Conservation (phyloP, 2,888 invertebrate genomes). For the Lumbricus terrestris region DNA sequence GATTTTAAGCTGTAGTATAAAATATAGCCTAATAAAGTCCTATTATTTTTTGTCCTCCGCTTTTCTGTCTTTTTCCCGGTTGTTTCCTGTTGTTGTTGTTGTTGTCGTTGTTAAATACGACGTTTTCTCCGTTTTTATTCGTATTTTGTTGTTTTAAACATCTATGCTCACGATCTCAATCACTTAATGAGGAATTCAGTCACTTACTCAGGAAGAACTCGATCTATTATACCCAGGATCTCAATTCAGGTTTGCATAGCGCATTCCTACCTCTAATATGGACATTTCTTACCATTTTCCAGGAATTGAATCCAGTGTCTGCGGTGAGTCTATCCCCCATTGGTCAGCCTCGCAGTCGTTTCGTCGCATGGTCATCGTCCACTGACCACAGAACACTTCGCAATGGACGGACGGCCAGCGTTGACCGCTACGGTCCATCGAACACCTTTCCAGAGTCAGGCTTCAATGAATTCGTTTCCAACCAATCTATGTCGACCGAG, state of each 20-base stretch:
- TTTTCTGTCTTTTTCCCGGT: no score
- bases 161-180: no score
- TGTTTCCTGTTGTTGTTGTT: no score
- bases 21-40: no score
- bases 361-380: not conserved
- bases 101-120: no score
- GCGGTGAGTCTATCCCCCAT: not conserved
- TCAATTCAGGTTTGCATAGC: not conserved
- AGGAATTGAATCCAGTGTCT: not conserved
- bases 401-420: not conserved
- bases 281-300: not conserved
- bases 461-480: not conserved
- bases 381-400: not conserved
- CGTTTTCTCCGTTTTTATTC: no score
- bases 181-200: not conserved
- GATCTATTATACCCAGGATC: not conserved
- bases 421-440: not conserved
- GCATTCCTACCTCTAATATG: not conserved
- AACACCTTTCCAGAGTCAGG: not conserved
- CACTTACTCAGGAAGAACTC: not conserved
- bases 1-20: no score
- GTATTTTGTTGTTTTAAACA: no score
- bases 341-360: not conserved
- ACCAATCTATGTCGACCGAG: not conserved
- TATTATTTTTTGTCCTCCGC: no score